A percentile compares a stretch with the other conserved stretches of the same genome.
Conservation (phyloP, 1,140 invertebrate genomes). For the Rhizoglyphus robini region DNA sequence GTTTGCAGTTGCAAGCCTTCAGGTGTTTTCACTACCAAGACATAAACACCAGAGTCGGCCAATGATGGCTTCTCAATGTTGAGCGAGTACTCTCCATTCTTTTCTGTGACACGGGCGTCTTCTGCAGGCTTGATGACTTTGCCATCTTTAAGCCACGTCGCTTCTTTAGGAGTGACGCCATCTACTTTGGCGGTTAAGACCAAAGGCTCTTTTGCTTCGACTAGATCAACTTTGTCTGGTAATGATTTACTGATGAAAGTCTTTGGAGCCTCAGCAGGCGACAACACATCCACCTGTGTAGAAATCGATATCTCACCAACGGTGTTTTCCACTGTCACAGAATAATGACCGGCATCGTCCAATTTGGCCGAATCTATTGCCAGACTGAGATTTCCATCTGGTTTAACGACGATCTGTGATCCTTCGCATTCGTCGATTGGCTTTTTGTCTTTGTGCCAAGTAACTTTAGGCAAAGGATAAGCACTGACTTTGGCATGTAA, state of each 20-base stretch:
- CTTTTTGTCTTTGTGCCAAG: constrained; percentile 22
- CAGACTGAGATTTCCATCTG: constrained; percentile 50
- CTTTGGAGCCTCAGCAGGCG: not conserved
- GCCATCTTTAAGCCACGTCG: constrained; percentile 23
- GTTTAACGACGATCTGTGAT: constrained; percentile 51
- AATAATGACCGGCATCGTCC: constrained; percentile 82
- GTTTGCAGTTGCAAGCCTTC: not conserved
- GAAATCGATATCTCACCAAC: constrained; percentile 35
- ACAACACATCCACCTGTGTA: constrained; percentile 27
- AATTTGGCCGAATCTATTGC: constrained; percentile 62
- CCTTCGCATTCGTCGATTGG: constrained; percentile 36
- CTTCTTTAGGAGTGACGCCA: constrained; percentile 8
- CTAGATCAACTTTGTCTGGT: not conserved
- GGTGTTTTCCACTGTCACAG: constrained; percentile 68
- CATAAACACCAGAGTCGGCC: constrained; percentile 35
- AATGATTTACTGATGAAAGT: not conserved
- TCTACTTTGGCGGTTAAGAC: not conserved
- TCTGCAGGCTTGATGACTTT: not conserved
- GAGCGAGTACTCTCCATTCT: constrained; percentile 32
- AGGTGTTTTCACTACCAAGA: constrained; percentile 26
- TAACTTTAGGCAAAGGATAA: constrained; percentile 18
- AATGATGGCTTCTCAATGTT: constrained; percentile 34
- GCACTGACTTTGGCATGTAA: constrained; percentile 48
- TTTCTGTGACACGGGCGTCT: constrained; percentile 31
- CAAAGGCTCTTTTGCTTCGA: constrained; percentile 8